Conservation (phyloP, 2,797 vertebrate genomes). For the Cyclopterus lumpus region DNA sequence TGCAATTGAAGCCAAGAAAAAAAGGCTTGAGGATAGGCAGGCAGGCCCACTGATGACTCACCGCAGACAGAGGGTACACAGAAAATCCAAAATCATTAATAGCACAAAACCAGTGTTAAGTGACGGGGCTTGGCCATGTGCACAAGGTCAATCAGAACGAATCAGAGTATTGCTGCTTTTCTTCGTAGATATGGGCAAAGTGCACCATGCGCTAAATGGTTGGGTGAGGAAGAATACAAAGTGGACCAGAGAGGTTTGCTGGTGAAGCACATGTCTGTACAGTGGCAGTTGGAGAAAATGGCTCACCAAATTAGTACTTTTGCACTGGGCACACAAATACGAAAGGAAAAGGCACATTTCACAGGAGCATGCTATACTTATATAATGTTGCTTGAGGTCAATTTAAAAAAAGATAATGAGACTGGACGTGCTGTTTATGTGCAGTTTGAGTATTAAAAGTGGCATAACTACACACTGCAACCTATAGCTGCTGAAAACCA, state of each 20-base stretch:
- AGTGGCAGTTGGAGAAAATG: conserved; percentile 20
- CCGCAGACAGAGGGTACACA: conserved; percentile 17
- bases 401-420: conserved; percentile 1
- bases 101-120: conserved; percentile 19
- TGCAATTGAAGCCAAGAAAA: conserved; percentile 52
- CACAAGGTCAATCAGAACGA: conserved; percentile 14
- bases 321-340: conserved; percentile 3
- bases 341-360: not conserved
- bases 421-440: not conserved
- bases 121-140: not conserved
- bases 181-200: conserved; percentile 1
- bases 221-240: conserved; percentile 11
- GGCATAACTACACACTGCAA: not conserved
- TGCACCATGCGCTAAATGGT: not conserved
- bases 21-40: conserved; percentile 28
- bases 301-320: conserved; percentile 24
- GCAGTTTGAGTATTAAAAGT: not conserved
- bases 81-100: conserved; percentile 54
- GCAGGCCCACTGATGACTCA: conserved; percentile 39
- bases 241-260: conserved; percentile 23
- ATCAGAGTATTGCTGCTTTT: conserved; percentile 18
- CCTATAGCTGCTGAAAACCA: not conserved
- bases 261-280: conserved; percentile 26
- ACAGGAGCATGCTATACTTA: not conserved
- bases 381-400: not conserved